phyloP scores from a whole-genome alignment of 2,113 vertebrate genomes.

The Pangasianodon gigas region DNA sequence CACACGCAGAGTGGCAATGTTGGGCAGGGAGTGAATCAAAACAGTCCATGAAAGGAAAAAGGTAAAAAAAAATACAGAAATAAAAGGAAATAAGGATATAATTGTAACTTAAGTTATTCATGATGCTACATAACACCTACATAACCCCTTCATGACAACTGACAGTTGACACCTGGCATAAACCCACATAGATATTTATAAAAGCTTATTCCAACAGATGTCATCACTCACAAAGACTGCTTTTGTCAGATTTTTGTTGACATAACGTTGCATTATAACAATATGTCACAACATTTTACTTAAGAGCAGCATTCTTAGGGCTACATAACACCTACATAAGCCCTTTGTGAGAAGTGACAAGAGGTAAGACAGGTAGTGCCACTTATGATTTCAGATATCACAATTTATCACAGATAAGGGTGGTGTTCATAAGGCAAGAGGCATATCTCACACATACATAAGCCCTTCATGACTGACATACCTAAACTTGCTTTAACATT shows the following conservation, averaged over 20 bases:
- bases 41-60: conserved; percentile 6
- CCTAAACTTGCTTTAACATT: background rate
- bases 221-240: background rate
- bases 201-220: background rate
- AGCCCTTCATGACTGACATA: background rate
- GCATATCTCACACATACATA: background rate
- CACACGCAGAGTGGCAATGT: conserved; percentile 66
- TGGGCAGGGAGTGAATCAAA: conserved; percentile 56
- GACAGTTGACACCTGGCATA: background rate
- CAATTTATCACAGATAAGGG: background rate
- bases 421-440: background rate
- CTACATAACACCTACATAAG: background rate
- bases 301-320: background rate
- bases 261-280: background rate
- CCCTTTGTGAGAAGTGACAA: background rate
- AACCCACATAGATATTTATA: background rate
- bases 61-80: background rate
- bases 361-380: background rate
- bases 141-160: background rate
- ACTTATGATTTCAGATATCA: background rate
- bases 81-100: background rate
- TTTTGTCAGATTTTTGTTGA: background rate
- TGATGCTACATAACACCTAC: background rate
- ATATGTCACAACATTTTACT: background rate
- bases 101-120: background rate